Evolutionary conservation across 2,113 vertebrate species (phyloP).

Genomic region (Geothlypis trichas): DNA sequence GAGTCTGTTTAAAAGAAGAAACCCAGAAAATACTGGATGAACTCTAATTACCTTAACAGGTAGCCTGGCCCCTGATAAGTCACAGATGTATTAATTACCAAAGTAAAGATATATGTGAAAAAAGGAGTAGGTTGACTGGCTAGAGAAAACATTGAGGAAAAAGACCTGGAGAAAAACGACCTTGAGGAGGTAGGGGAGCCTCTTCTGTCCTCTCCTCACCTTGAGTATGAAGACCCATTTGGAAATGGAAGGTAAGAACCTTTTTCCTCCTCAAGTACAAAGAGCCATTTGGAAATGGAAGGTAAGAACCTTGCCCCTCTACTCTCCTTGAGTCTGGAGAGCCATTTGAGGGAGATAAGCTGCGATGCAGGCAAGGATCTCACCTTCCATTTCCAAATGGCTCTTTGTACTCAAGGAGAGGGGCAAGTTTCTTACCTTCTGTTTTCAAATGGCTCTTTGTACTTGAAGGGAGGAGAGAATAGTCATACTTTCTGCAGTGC

Average conservation of each 20-base stretch:
- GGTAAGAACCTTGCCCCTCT: neutral
- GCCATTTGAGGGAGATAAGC: neutral
- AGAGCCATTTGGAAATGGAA: neutral
- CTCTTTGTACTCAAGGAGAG: neutral
- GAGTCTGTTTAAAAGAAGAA: neutral
- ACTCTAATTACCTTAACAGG: neutral
- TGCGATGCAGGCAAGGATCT: neutral
- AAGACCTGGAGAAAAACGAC: neutral
- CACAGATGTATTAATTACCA: neutral
- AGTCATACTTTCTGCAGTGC: neutral
- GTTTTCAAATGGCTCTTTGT: neutral
- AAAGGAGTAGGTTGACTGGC: neutral
- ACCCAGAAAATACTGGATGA: neutral
- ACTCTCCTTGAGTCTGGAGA: neutral
- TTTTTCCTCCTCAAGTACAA: neutral
- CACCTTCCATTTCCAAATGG: neutral
- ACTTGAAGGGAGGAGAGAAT: neutral
- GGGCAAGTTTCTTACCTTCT: neutral
- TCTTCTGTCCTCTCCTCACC: neutral
- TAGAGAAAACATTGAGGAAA: neutral
- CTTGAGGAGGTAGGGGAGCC: neutral
- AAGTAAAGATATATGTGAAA: neutral
- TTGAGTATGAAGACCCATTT: neutral
- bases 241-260: neutral
- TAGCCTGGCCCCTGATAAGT: neutral